These are phyloP conservation scores for Ictidomys tridecemlineatus DNA, from an alignment of 2,113 vertebrate genomes.

Conservation along the genomic window DNA sequence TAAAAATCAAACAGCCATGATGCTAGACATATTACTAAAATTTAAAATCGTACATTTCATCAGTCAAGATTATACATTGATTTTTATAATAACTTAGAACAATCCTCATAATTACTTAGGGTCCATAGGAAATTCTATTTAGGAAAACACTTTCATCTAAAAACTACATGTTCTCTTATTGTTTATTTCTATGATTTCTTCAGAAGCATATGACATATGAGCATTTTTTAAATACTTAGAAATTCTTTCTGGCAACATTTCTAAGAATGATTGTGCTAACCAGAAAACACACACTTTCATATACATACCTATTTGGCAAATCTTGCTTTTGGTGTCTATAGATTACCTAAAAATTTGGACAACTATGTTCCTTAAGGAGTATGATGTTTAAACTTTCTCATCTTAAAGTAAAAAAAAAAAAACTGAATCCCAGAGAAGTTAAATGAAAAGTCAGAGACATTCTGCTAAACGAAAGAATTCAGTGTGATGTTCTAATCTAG, in stretches of 20 bases:
- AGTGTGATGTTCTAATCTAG: background rate
- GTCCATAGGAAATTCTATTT: background rate
- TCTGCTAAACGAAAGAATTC: background rate
- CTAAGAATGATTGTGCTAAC: background rate
- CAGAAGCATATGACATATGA: background rate
- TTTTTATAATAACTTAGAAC: background rate
- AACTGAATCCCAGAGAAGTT: background rate
- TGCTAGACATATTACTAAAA: background rate
- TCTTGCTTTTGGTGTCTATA: background rate
- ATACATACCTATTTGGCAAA: background rate
- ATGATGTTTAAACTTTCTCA: background rate
- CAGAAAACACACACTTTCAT: background rate
- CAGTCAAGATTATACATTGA: background rate
- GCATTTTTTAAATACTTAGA: constrained; percentile 3
- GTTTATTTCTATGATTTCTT: background rate
- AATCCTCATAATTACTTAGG: background rate
- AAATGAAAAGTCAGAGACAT: background rate
- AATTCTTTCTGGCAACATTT: background rate
- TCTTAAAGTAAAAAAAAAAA: background rate
- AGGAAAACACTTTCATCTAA: background rate
- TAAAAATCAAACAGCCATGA: background rate
- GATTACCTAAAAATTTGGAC: background rate
- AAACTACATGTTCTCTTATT: background rate
- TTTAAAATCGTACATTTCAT: background rate
- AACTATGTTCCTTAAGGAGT: background rate